These are phyloP conservation scores for Fundulus diaphanus DNA, from an alignment of 2,797 vertebrate species.

Conservation along the genomic window DNA sequence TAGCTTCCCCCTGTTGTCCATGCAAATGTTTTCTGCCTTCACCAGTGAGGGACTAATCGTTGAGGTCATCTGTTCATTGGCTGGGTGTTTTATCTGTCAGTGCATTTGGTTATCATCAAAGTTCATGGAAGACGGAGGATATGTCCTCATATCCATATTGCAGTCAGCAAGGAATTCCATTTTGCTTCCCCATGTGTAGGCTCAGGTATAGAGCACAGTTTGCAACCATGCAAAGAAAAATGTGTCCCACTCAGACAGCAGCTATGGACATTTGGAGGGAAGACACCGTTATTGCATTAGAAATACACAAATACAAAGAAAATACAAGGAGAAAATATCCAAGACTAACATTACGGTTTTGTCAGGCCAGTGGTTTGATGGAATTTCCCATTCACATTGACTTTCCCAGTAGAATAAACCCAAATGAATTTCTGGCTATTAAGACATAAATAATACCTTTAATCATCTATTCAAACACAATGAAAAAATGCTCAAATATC, in stretches of 20 bases:
- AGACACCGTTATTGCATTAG: conserved; percentile 54
- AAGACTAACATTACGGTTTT: conserved; percentile 10
- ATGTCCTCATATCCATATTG: conserved; percentile 46
- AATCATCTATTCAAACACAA: conserved; percentile 62
- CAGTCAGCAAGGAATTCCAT: conserved; percentile 41
- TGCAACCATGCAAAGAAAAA: conserved; percentile 50
- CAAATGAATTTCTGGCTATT: conserved; percentile 42
- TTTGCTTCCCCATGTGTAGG: conserved; percentile 22
- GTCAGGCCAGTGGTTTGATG: conserved; percentile 25
- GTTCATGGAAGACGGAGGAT: conserved; percentile 59
- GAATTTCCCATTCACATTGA: conserved; percentile 44
- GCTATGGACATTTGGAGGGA: conserved; percentile 23
- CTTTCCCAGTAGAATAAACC: conserved; percentile 32
- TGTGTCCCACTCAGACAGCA: conserved; percentile 27
- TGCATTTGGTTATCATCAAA: conserved; percentile 63
- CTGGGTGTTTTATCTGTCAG: conserved; percentile 46
- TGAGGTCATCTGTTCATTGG: conserved; percentile 54
- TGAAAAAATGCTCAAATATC: conserved; percentile 54
- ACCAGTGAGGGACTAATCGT: conserved; percentile 34
- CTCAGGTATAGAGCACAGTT: conserved; percentile 38
- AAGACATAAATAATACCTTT: conserved; percentile 42
- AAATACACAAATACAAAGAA: conserved; percentile 33
- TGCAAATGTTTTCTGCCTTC: conserved; percentile 62
- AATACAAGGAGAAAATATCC: conserved; percentile 8
- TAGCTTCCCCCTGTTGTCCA: conserved; percentile 58